These are phyloP conservation scores for Sinopyrophorus schimmeli DNA, from an alignment of 2,888 invertebrate species.

Conservation along the genomic window DNA sequence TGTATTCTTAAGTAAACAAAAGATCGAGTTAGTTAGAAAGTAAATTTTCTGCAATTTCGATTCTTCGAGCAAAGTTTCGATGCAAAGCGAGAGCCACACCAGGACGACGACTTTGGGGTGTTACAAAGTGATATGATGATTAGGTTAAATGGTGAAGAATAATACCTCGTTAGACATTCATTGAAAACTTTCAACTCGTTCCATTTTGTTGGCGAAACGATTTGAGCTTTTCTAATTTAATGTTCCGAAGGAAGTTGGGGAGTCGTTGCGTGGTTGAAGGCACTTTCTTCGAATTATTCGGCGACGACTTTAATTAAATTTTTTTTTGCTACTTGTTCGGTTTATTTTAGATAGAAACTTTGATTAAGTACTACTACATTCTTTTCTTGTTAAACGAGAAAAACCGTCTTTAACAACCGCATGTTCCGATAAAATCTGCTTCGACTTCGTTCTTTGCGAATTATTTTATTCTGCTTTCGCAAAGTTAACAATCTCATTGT, in stretches of 20 bases:
- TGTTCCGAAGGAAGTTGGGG: constrained; percentile 39
- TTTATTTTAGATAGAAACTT: constrained; percentile 30
- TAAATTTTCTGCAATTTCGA: constrained; percentile 24
- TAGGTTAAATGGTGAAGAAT: constrained; percentile 56
- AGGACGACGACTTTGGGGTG: too few relatives aligned
- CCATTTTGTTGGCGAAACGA: constrained; percentile 50
- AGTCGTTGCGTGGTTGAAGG: constrained; percentile 38
- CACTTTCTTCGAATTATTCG: constrained; percentile 40
- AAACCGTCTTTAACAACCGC: constrained; percentile 22
- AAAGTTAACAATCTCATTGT: too few relatives aligned
- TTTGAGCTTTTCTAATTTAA: constrained; percentile 53
- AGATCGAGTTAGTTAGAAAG: constrained; percentile 14
- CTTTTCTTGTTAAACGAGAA: constrained; percentile 25
- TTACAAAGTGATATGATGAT: constrained; percentile 56
- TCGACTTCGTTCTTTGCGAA: too few relatives aligned
- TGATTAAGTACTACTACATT: constrained; percentile 26
- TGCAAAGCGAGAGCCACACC: constrained; percentile 32
- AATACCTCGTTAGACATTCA: constrained; percentile 56
- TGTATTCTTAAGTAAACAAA: constrained; percentile 24
- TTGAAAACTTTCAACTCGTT: constrained; percentile 54
- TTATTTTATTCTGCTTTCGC: too few relatives aligned
- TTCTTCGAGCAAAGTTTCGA: constrained; percentile 18
- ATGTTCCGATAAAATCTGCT: constrained; percentile 21
- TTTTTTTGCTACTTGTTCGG: constrained; percentile 34
- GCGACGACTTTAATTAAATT: constrained; percentile 47